Evolutionary conservation across 2,888 invertebrate species (phyloP), one percentile per base, ranked within the genome.

Genomic region (Ceraclea dissimilis): DNA sequence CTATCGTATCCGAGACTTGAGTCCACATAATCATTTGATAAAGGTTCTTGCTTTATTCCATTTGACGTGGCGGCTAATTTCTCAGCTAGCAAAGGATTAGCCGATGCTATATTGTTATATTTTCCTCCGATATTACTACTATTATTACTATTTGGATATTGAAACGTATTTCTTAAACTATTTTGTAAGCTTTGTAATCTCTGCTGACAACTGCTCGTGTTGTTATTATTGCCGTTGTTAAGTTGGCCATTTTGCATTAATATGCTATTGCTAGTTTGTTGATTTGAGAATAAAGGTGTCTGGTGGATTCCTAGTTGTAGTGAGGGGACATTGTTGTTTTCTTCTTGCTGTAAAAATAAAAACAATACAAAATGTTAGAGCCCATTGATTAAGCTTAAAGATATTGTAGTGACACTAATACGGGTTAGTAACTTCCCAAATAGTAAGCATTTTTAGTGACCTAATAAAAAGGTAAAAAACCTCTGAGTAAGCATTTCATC

Each of bases 21-120:
- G 53, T 76, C 76, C 66, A 70, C 75, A 66, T 78, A 78, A 64
- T 78, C 78, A 60, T 74, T 72, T 60, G 75, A 76, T 61, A 75
- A 69, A 10, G 78, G 78, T 66, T 78, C 76, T 61, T 78, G 76
- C 73, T 79, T 76, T 72, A 80, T 73, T 69, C 79, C 73, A 72
- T 78, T 75, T 73, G 79, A 81, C 80, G 89, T 87, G 71, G 92
- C 90, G 67, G 92, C 81, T 63, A 82, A 72, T 69, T 86, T 86
- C 79, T 92, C 92, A 64, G 92, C 92, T 60, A 93, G 78, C 63
- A 93, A 73, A 16, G 93, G 93, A 73, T 93, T 93, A 49, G 90
- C 88, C 11, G 91, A 90, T 22, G 88, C 88, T 62, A 92, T 90
- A 64, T 88, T 88, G 69, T 85, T 86, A 75, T 65, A 82, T 81